Percentiles rank a stretch among this genome's conserved stretches.
Evolutionary conservation across 2,888 invertebrate species (phyloP).

Genomic region (Cosmia trapezina): DNA sequence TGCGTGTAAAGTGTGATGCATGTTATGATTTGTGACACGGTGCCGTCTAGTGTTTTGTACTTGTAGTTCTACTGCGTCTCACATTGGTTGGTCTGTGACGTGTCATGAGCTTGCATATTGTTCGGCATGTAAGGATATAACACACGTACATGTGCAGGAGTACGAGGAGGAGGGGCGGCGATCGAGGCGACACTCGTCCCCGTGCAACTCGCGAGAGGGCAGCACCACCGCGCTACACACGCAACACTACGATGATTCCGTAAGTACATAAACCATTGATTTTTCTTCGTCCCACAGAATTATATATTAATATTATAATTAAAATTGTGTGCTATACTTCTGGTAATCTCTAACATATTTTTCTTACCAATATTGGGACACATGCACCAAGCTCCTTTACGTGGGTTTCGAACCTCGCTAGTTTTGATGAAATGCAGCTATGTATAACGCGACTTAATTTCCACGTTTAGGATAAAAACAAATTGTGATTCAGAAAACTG

Average conservation of each 20-base stretch:
- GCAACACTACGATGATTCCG: slow-evolving; percentile 91
- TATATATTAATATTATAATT: too few species aligned
- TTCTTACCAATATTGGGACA: neutral
- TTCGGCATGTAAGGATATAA: slow-evolving; percentile 41
- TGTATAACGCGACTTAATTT: too few species aligned
- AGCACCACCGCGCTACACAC: slow-evolving; percentile 91
- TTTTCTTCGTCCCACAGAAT: neutral
- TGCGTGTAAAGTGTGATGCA: slow-evolving; percentile 75
- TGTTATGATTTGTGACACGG: slow-evolving; percentile 67
- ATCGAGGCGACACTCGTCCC: slow-evolving; percentile 93
- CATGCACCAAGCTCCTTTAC: neutral
- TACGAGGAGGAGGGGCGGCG: slow-evolving; percentile 92
- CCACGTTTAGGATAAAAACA: neutral
- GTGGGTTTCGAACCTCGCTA: neutral
- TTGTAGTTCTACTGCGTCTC: slow-evolving; percentile 32
- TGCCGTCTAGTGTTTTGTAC: slow-evolving; percentile 60
- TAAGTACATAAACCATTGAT: slow-evolving; percentile 76
- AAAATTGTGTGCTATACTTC: slow-evolving; percentile 1
- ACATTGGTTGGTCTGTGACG: slow-evolving; percentile 32
- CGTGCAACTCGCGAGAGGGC: slow-evolving; percentile 92
- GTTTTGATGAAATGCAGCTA: neutral
- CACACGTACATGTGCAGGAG: slow-evolving; percentile 87
- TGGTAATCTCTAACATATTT: neutral
- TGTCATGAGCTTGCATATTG: slow-evolving; percentile 24
- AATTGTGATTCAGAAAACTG: slow-evolving; percentile 5